phyloP scores from a whole-genome alignment of 2,113 vertebrate genomes.

The Sceloporus undulatus region DNA sequence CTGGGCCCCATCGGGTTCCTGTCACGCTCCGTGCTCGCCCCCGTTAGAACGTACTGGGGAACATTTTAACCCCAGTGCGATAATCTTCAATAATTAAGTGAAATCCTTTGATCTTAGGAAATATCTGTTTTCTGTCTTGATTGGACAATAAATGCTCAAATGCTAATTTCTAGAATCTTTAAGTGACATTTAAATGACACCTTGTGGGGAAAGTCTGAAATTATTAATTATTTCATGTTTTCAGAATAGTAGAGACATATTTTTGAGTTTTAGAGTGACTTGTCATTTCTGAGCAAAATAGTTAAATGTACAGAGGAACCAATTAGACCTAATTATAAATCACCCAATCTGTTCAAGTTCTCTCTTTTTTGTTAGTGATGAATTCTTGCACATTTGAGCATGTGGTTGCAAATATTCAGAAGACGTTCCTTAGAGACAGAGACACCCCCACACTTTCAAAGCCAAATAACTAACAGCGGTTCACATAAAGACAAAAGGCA shows the following conservation, averaged over 20 bases:
- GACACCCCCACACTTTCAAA: constrained; percentile 21
- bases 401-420: constrained; percentile 42
- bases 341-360: constrained; percentile 58
- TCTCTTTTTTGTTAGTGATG: constrained; percentile 26
- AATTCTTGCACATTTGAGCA: constrained; percentile 22
- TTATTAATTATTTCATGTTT: constrained; percentile 53
- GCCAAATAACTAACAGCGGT: constrained; percentile 48
- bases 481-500: constrained; percentile 27
- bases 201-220: constrained; percentile 25
- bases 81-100: neutral
- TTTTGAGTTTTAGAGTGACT: constrained; percentile 47
- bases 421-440: constrained; percentile 42
- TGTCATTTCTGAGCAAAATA: constrained; percentile 64
- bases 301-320: constrained; percentile 57
- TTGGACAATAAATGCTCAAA: neutral
- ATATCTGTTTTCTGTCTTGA: accelerated
- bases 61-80: too few relatives aligned
- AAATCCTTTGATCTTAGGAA: neutral
- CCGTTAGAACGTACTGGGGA: too few relatives aligned
- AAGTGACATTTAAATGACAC: constrained; percentile 42
- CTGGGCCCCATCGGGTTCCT: too few relatives aligned
- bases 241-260: constrained; percentile 50
- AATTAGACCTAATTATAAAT: constrained; percentile 69
- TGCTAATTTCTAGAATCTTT: constrained; percentile 33
- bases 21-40: too few relatives aligned